phyloP scores from a whole-genome alignment of 2,888 invertebrate species.

The Agapetus fuscipes region DNA sequence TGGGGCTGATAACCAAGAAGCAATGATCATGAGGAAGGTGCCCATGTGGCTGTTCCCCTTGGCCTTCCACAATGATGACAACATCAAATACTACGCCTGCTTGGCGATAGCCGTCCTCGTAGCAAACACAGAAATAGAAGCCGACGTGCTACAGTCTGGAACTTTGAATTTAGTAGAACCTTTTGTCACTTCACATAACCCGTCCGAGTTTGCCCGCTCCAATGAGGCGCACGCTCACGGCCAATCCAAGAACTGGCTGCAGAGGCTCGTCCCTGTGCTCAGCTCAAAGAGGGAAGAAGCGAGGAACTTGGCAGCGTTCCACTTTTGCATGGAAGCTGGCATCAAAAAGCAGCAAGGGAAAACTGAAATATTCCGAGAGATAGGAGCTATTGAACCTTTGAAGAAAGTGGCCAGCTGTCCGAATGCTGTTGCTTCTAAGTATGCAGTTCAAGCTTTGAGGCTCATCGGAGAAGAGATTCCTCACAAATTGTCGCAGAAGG shows the following conservation, averaged over 20 bases:
- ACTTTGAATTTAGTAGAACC: slow-evolving; percentile 94
- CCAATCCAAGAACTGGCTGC: slow-evolving; percentile 91
- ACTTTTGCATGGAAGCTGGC: slow-evolving; percentile 98
- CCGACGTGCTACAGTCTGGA: slow-evolving; percentile 92
- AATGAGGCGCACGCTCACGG: slow-evolving; percentile 91
- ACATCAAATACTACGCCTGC: slow-evolving; percentile 97
- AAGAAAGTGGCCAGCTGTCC: slow-evolving; percentile 97
- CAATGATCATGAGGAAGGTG: slow-evolving; percentile 91
- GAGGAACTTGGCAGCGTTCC: slow-evolving; percentile 92
- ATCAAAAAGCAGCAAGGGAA: slow-evolving; percentile 92
- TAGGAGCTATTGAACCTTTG: slow-evolving; percentile 89
- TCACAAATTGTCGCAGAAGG: slow-evolving; percentile 95
- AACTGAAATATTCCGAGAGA: slow-evolving; percentile 84
- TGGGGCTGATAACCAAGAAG: slow-evolving; percentile 93
- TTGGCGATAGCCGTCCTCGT: slow-evolving; percentile 93
- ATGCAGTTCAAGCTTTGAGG: slow-evolving; percentile 85
- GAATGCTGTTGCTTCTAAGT: slow-evolving; percentile 94
- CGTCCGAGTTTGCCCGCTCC: slow-evolving; percentile 88
- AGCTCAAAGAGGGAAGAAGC: slow-evolving; percentile 94
- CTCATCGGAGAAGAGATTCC: slow-evolving; percentile 95
- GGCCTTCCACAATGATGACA: slow-evolving; percentile 94
- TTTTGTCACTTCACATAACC: slow-evolving; percentile 89
- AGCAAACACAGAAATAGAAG: slow-evolving; percentile 96
- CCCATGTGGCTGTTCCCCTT: slow-evolving; percentile 97
- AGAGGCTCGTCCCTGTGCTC: slow-evolving; percentile 85